Evolutionary conservation across 2,888 invertebrate genomes (phyloP).

Genomic region (Lepetodrilus schrolli): DNA sequence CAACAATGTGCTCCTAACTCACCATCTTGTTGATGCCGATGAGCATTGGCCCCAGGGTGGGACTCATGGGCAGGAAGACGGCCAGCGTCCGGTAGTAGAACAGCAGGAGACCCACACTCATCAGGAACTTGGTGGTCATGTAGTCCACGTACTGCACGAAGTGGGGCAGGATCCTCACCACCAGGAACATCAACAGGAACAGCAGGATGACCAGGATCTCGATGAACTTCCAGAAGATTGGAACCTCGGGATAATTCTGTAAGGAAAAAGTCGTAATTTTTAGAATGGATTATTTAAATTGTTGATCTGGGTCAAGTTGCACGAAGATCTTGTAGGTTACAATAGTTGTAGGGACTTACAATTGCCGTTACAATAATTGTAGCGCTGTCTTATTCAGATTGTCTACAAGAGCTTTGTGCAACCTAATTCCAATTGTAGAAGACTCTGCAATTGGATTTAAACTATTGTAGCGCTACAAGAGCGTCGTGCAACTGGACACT

Average conservation of each 20-base stretch:
- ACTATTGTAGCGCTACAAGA: too few relatives aligned
- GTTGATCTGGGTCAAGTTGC: too few relatives aligned
- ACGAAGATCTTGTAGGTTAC: too few relatives aligned
- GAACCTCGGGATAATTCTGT: slow-evolving; percentile 43
- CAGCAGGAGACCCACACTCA: slow-evolving; percentile 75
- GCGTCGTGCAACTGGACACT: too few relatives aligned
- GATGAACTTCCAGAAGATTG: slow-evolving; percentile 17
- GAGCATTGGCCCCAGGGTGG: slow-evolving; percentile 76
- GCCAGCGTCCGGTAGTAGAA: slow-evolving; percentile 77
- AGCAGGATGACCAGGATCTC: slow-evolving; percentile 57
- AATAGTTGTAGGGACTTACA: too few relatives aligned
- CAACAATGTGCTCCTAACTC: too few relatives aligned
- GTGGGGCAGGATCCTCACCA: slow-evolving; percentile 63
- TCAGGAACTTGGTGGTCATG: slow-evolving; percentile 70
- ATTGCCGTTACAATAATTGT: too few relatives aligned
- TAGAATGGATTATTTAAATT: too few relatives aligned
- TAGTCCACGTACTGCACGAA: slow-evolving; percentile 53
- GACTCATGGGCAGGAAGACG: slow-evolving; percentile 76
- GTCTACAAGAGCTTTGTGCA: too few relatives aligned
- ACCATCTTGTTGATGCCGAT: slow-evolving; percentile 74
- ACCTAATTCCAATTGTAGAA: too few relatives aligned
- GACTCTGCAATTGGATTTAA: too few relatives aligned
- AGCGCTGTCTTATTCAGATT: too few relatives aligned
- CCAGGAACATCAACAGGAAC: slow-evolving; percentile 66
- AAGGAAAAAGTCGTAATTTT: not conserved